phyloP scores from a whole-genome alignment of 2,113 vertebrate species.

The Azemiops feae region DNA sequence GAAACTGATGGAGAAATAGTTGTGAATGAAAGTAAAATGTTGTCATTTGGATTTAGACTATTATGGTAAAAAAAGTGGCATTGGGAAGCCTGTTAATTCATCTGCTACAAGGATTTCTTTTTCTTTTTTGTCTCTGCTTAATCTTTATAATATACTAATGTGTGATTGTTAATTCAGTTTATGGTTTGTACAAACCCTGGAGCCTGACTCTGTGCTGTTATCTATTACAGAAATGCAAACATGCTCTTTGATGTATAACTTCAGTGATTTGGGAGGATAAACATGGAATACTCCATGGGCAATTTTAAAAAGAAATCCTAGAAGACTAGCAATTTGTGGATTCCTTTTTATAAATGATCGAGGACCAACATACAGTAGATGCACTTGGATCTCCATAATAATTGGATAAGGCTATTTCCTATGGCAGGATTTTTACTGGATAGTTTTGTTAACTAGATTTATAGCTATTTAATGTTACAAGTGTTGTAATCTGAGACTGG shows the following conservation, averaged over 20 bases:
- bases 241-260: conserved; percentile 79
- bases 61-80: conserved; percentile 33
- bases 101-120: conserved; percentile 61
- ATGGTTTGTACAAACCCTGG: conserved; percentile 71
- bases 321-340: conserved; percentile 49
- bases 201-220: conserved; percentile 75
- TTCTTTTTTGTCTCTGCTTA: conserved; percentile 50
- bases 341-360: conserved; percentile 8
- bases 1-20: neutral
- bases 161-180: conserved; percentile 73
- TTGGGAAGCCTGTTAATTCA: conserved; percentile 58
- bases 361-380: conserved; percentile 31
- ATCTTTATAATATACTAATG: conserved; percentile 72
- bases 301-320: conserved; percentile 61
- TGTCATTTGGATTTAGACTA: conserved; percentile 11
- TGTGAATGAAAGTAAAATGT: conserved; percentile 20
- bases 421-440: conserved; percentile 52
- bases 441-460: neutral
- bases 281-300: conserved; percentile 63
- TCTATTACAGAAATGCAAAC: conserved; percentile 76
- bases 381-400: neutral
- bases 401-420: conserved; percentile 19
- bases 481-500: neutral
- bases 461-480: neutral
- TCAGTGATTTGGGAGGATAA: conserved; percentile 72